phyloP scores from a whole-genome alignment of 2,113 vertebrate genomes.

The Candoia aspera region DNA sequence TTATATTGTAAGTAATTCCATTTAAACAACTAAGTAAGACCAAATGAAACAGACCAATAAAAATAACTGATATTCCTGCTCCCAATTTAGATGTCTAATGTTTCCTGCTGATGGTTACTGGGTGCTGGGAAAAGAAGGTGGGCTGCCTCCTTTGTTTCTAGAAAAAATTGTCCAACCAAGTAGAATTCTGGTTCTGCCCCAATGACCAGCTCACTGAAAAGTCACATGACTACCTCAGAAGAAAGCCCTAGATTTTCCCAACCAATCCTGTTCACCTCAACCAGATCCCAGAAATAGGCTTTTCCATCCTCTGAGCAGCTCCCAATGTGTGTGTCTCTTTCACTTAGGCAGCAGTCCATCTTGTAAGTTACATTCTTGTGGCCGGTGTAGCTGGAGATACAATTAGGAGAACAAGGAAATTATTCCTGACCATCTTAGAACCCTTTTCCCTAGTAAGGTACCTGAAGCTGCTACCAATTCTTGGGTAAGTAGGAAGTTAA shows the following conservation, averaged over 20 bases:
- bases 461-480: too few relatives aligned
- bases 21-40: neutral
- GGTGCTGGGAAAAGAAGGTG: too few relatives aligned
- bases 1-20: neutral
- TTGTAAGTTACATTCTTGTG: slow-evolving; percentile 90
- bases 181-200: neutral
- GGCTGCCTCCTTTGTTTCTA: neutral
- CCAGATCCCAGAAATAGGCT: slow-evolving; percentile 92
- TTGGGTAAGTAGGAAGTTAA: neutral
- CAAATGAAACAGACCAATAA: neutral
- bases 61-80: neutral
- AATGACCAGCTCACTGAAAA: neutral
- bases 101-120: neutral
- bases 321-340: slow-evolving; percentile 87
- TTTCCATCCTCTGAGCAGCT: slow-evolving; percentile 92
- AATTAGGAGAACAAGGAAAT: rapidly evolving
- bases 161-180: neutral
- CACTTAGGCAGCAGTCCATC: slow-evolving; percentile 89
- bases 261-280: slow-evolving; percentile 78
- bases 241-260: neutral
- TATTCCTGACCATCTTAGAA: neutral
- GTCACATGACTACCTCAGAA: neutral
- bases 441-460: neutral
- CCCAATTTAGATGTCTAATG: neutral
- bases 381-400: slow-evolving; percentile 79